phyloP scores from a whole-genome alignment of 2,113 vertebrate species.

The Serranochromis macrocephalus region DNA sequence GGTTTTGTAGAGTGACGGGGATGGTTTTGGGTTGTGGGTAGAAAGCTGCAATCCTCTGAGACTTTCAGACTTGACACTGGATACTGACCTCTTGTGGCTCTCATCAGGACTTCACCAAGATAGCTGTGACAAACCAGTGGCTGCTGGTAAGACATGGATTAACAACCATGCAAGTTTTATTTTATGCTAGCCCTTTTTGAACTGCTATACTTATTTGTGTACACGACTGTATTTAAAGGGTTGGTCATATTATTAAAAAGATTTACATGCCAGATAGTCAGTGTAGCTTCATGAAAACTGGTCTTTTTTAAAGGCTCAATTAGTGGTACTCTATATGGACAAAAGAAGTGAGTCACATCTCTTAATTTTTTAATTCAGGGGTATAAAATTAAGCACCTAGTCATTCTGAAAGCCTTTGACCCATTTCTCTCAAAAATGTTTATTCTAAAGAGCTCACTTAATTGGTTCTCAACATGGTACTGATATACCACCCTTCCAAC shows the following conservation, averaged over 20 bases:
- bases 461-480: not conserved
- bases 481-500: not conserved
- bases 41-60: not conserved
- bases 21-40: constrained; percentile 17
- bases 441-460: not conserved
- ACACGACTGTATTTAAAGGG: not conserved
- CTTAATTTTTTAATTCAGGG: not conserved
- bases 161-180: not conserved
- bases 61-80: not conserved
- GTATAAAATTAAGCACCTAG: not conserved
- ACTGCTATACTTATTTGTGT: not conserved
- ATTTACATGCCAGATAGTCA: not conserved
- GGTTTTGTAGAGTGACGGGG: constrained; percentile 25
- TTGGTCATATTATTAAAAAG: not conserved
- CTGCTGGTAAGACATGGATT: constrained; percentile 67
- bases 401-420: not conserved
- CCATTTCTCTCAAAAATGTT: too few species aligned
- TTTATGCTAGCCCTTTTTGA: not conserved
- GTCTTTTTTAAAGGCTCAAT: not conserved
- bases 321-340: not conserved
- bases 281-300: not conserved
- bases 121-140: constrained; percentile 56
- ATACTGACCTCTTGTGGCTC: constrained; percentile 53
- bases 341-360: not conserved
- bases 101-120: constrained; percentile 65